A percentile compares a stretch with the other conserved stretches of the same genome.
These are phyloP conservation scores for Hyaena hyaena DNA, from an alignment of 2,113 vertebrate genomes.

Conservation along the genomic window DNA sequence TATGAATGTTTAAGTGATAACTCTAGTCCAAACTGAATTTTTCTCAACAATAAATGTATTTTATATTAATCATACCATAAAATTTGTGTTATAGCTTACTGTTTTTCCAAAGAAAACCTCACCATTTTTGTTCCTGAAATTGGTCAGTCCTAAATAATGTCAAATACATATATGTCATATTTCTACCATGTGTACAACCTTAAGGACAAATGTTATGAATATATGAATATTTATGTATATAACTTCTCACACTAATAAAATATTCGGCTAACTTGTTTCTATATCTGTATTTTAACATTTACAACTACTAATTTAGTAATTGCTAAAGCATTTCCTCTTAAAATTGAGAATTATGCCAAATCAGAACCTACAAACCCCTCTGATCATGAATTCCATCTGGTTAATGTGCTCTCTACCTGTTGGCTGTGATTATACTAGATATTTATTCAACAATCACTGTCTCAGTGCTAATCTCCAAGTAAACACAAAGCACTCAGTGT, in stretches of 20 bases:
- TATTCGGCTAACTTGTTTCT: not conserved
- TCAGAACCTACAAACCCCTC: not conserved
- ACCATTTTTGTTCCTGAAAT: not conserved
- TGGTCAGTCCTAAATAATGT: not conserved
- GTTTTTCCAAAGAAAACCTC: not conserved
- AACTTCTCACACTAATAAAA: not conserved
- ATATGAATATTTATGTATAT: not conserved
- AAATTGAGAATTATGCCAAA: not conserved
- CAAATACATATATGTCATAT: not conserved
- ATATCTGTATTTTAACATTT: not conserved
- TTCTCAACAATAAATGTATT: not conserved
- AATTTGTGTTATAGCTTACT: not conserved
- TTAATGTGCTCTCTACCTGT: not conserved
- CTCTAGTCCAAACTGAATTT: not conserved
- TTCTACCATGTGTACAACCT: not conserved
- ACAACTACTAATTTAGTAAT: not conserved
- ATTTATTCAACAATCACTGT: not conserved
- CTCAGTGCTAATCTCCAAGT: not conserved
- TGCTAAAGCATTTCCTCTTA: not conserved
- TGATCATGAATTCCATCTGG: not conserved
- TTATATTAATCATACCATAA: not conserved
- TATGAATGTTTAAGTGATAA: not conserved
- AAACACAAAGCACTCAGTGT: not conserved
- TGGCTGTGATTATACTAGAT: not conserved
- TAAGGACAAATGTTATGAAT: not conserved